phyloP scores from a whole-genome alignment of 2,113 vertebrate species.

The Centrocercus urophasianus region DNA sequence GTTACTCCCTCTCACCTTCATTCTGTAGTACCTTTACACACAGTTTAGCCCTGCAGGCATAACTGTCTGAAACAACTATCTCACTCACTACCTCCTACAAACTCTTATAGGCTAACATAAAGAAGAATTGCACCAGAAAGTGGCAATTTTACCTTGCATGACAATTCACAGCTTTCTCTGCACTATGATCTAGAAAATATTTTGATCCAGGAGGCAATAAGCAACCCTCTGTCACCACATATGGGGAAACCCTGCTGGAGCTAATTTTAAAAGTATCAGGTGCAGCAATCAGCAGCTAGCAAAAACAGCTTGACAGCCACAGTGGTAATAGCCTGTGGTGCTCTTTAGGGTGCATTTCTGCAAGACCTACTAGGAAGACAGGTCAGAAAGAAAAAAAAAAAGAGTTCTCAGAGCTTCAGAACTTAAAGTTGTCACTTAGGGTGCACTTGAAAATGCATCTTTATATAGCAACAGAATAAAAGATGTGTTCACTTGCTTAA shows the following conservation, averaged over 20 bases:
- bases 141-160: background rate
- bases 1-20: background rate
- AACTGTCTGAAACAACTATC: background rate
- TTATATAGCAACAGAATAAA: background rate
- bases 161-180: slow-evolving; percentile 28
- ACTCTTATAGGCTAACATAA: background rate
- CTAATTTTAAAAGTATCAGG: slow-evolving; percentile 51
- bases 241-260: slow-evolving; percentile 16
- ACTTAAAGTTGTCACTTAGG: background rate
- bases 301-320: slow-evolving; percentile 32
- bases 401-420: background rate
- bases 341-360: background rate
- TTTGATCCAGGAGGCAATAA: slow-evolving; percentile 29
- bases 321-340: background rate
- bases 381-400: background rate
- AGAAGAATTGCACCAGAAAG: background rate
- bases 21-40: background rate
- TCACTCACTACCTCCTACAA: background rate
- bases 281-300: slow-evolving; percentile 3
- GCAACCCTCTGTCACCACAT: background rate
- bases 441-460: background rate
- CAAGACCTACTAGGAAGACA: background rate
- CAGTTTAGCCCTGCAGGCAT: background rate
- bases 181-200: background rate
- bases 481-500: background rate